These are phyloP conservation scores for Arion vulgaris DNA, from an alignment of 1,140 invertebrate species.

Conservation along the genomic window DNA sequence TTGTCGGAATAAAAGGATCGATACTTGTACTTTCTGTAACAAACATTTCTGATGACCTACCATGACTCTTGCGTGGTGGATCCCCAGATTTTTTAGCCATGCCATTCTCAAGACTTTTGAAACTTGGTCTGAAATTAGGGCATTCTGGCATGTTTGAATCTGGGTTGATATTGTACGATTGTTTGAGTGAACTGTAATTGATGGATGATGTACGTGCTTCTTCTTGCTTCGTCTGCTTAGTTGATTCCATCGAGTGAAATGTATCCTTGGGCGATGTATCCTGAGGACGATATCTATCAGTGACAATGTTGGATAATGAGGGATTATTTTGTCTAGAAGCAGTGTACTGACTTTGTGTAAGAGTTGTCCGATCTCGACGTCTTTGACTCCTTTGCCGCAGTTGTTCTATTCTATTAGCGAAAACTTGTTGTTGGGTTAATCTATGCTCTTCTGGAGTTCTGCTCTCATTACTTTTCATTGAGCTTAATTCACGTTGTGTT, in stretches of 20 bases:
- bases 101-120: neutral
- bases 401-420: neutral
- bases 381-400: neutral
- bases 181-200: too few relatives aligned
- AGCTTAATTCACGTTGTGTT: neutral
- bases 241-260: neutral
- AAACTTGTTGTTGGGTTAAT: neutral
- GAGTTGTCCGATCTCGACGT: neutral
- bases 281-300: neutral
- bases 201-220: too few relatives aligned
- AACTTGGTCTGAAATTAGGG: neutral
- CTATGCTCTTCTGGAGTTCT: neutral
- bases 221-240: neutral
- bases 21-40: neutral
- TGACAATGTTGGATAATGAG: neutral
- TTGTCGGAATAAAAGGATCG: constrained; percentile 7
- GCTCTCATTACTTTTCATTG: too few relatives aligned
- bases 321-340: neutral
- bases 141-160: too few relatives aligned
- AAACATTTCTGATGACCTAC: neutral
- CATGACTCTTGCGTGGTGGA: neutral
- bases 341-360: neutral
- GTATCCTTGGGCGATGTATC: neutral
- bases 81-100: neutral
- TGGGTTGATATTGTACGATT: too few relatives aligned